phyloP scores from a whole-genome alignment of 2,888 invertebrate genomes.

The Cancer borealis region DNA sequence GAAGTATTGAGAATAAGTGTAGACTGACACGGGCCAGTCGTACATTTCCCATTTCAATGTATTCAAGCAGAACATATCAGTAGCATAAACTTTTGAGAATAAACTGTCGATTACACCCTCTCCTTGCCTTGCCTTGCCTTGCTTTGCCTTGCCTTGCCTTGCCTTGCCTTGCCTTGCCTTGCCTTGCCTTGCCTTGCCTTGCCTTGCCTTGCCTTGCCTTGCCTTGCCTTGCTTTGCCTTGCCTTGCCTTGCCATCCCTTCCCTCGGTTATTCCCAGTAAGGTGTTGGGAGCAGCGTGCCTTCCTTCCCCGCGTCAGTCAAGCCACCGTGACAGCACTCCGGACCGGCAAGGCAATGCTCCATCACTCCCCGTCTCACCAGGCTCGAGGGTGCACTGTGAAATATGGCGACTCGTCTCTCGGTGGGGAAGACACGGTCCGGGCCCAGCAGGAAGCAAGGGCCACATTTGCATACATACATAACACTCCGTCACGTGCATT shows the following conservation, averaged over 20 bases:
- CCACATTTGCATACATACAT: constrained; percentile 49
- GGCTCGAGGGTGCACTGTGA: background rate
- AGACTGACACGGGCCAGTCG: background rate
- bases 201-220: no score
- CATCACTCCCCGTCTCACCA: background rate
- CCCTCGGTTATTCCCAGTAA: background rate
- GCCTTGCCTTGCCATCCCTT: background rate
- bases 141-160: background rate
- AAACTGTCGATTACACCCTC: background rate
- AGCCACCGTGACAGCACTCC: constrained; percentile 1
- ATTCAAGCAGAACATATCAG: constrained; percentile 4
- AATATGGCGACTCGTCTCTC: constrained; percentile 3
- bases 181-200: no score
- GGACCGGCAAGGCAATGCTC: background rate
- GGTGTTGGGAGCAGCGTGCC: background rate
- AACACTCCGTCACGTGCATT: constrained; percentile 9
- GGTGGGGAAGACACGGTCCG: constrained; percentile 2
- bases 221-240: no score
- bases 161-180: no score
- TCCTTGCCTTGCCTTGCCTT: background rate
- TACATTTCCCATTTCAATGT: background rate
- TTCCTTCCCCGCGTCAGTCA: background rate
- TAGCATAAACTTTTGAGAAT: background rate
- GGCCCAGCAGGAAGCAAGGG: background rate
- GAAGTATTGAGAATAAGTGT: background rate